Evolutionary conservation across 1,140 invertebrate species (phyloP), one percentile per base, ranked within the genome.

Genomic region (Agrypnia vestita): DNA sequence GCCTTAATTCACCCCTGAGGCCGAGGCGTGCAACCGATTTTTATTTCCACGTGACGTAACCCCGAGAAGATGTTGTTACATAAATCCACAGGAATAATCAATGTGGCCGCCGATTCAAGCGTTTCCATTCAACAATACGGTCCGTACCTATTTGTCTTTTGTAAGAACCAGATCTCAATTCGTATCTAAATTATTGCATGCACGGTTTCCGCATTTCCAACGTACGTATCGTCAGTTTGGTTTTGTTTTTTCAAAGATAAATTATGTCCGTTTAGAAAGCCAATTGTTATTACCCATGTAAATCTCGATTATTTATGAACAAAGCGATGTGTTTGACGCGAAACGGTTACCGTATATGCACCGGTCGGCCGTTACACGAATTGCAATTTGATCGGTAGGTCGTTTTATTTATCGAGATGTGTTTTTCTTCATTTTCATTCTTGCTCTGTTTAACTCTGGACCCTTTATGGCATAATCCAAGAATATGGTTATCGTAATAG

Each of bases 151-250:
- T n/a, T 59, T 21, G 55, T 62, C 59, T 62, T 62, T 21, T 25
- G 19, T 21, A 62, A 62, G 59, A 62, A 21, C 59, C 13, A 62
- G 59, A 62, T 62, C 59, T 62, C 59, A 35, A 59, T 59, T 62
- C 59, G 12, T 59, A 51, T 51, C 11, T 51, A 51, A 51, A 15
- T 51, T 12, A 51, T 13, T 51, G 49, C 49, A 51, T 51, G 3
- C 49, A 13, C n/a, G 49, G 49, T 51, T 51, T 51, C 49, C 49
- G 49, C 49, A 15, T 51, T 51, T 15, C 49, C 3, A 13, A 51
- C n/a, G 8, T 12, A 9, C 8, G n/a, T 15, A 35, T 51, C 49
- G 49, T 51, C 3, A 13, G n/a, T 51, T 15, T 51, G n/a, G 25
- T 35, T 35, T 13, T 51, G 49, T 51, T 12, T 51, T 15, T 51